Conservation (phyloP, 2,113 vertebrate species). For the Phodopus roborovskii region DNA sequence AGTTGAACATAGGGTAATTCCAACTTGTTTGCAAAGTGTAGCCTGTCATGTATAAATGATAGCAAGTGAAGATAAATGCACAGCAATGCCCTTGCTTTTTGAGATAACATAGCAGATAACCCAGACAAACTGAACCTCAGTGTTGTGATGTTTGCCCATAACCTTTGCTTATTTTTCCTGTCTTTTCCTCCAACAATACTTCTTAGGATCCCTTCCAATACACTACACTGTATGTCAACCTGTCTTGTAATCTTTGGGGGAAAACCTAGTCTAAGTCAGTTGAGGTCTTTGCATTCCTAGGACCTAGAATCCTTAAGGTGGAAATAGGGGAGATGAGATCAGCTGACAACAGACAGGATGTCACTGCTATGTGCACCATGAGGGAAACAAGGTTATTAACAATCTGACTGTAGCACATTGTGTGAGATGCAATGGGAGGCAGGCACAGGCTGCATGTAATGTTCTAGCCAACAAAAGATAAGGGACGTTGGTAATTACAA, state of each 20-base stretch:
- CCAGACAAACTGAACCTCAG: not conserved
- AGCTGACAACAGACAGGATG: not conserved
- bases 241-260: not conserved
- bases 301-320: not conserved
- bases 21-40: not conserved
- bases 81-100: not conserved
- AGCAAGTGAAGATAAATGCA: not conserved
- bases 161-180: not conserved
- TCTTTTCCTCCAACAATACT: not conserved
- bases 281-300: not conserved
- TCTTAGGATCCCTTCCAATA: not conserved
- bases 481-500: not conserved
- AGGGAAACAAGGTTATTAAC: not conserved
- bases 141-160: not conserved
- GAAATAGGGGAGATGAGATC: not conserved
- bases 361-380: not conserved
- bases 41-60: not conserved
- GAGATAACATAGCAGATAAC: not conserved
- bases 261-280: not conserved
- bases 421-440: not conserved
- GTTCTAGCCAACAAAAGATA: constrained; percentile 13
- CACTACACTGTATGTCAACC: not conserved
- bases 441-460: not conserved
- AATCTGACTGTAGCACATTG: not conserved
- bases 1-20: not conserved